Evolutionary conservation across 2,797 vertebrate species (phyloP), one percentile per base, ranked within the genome.

Genomic region (Scleropages formosus): DNA sequence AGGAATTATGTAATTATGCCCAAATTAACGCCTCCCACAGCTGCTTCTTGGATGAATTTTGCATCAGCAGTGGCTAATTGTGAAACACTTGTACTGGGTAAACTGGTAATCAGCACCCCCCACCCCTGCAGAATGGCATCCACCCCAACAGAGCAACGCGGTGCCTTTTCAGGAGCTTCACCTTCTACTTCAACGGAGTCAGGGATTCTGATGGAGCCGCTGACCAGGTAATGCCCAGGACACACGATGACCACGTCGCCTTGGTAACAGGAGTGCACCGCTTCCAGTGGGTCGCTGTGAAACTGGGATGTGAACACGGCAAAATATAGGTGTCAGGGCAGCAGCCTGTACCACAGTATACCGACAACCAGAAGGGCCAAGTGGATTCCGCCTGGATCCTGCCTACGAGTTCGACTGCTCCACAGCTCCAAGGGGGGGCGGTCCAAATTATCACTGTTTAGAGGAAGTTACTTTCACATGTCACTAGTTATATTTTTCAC

Each of bases 181-280:
- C 95, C 95, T 93, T 98, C 95, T 51, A 98, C 39, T 22, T 90
- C 87, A 76, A 97, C 80, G 62, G 95, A 96, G 84, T 96, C 96
- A n/a, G 94, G 90, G 61, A 96, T 91, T 80, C 87, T 89, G 79
- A 96, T 90, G 73, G 91, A 78, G 15, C 88, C 91, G 62, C 88
- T 90, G 6, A 96, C 88, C 63, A 80, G 70, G 39, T 97, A 98
- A 82, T 87, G 88, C 15, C 95, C 95, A 0, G 95, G 94, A 69
- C 95, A 94, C 72, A 97, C 79, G 46, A 96, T 86, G 73, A 98
- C 90, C 58, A 77, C 82, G 60, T 98, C 95, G 0, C 93, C 94
- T 76, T 96, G 89, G 4, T 92, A 92, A 78, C 93, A 95, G 2
- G 88, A 88, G 68, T 87, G 91, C 77, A 96, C 81, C 6, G 95